Percentiles rank a stretch among this genome's conserved stretches.
Conservation (phyloP, 53 echinoderm and acorn worm genomes). For the Apostichopus leukothele region DNA sequence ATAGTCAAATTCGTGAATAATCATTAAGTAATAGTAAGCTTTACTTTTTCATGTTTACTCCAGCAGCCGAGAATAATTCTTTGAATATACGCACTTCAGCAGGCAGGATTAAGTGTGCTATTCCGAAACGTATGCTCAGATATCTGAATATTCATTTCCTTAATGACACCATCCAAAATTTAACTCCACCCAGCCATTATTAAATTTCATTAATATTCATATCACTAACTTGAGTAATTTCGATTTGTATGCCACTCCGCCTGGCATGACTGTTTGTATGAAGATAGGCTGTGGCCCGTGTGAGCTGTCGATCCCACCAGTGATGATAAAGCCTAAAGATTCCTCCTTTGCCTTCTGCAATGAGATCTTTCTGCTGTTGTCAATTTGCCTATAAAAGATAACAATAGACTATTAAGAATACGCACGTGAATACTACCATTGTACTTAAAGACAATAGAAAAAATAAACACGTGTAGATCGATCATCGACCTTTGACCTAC, state of each 20-base stretch:
- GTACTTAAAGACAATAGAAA: not conserved
- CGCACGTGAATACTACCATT: not conserved
- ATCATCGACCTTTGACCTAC: too few relatives aligned
- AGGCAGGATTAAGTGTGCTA: too few relatives aligned
- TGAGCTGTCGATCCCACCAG: conserved; percentile 12
- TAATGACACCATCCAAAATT: too few relatives aligned
- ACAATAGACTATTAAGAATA: not conserved
- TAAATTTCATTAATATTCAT: not conserved
- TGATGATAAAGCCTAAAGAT: conserved; percentile 18
- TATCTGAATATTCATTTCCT: too few relatives aligned
- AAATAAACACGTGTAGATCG: not conserved
- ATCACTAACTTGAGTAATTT: not conserved
- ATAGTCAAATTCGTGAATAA: too few relatives aligned
- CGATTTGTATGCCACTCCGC: conserved; percentile 6
- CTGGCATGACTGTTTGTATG: conserved; percentile 1
- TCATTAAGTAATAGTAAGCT: too few relatives aligned
- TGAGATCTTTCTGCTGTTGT: conserved; percentile 27
- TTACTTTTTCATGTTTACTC: too few relatives aligned
- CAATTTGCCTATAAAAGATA: conserved; percentile 11
- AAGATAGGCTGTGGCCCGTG: conserved; percentile 44
- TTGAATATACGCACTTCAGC: too few relatives aligned
- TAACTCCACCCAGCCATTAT: not conserved
- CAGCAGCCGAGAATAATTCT: too few relatives aligned
- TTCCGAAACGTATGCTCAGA: too few relatives aligned
- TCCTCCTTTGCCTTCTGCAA: conserved; percentile 13